These are phyloP conservation scores for Listrodromus nycthemerus DNA, from an alignment of 2,888 invertebrate species.

Conservation along the genomic window DNA sequence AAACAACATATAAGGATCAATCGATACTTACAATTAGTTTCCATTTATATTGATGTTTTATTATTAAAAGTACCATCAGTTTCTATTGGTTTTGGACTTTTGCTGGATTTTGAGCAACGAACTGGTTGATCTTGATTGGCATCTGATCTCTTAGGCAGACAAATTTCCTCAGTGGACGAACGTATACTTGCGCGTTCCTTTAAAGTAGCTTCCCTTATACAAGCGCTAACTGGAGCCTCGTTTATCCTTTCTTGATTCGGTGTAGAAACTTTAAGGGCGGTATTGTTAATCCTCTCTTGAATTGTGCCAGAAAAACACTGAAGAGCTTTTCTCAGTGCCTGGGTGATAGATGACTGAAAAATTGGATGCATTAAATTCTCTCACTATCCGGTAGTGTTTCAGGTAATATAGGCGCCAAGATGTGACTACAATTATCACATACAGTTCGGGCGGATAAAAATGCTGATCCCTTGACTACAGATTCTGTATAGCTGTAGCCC, in stretches of 20 bases:
- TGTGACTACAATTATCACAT: background rate
- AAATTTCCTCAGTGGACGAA: background rate
- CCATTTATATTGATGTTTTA: background rate
- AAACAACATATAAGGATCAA: background rate
- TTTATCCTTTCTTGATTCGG: slow-evolving; percentile 7
- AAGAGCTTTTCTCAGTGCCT: slow-evolving; percentile 72
- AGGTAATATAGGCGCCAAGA: background rate
- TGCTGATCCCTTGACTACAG: slow-evolving; percentile 70
- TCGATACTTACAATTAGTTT: background rate
- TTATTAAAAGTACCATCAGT: slow-evolving; percentile 35
- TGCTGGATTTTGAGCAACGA: slow-evolving; percentile 25
- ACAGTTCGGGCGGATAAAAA: slow-evolving; percentile 73
- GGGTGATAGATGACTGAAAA: slow-evolving; percentile 71
- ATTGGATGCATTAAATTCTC: background rate
- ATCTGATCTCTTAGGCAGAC: background rate
- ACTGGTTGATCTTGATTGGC: background rate
- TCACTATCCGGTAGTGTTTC: background rate
- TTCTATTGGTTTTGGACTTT: slow-evolving; percentile 46
- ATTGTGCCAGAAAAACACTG: slow-evolving; percentile 71
- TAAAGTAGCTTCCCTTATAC: background rate
- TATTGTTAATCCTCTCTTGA: slow-evolving; percentile 57
- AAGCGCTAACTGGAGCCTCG: background rate
- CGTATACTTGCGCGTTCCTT: background rate
- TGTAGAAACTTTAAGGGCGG: background rate
- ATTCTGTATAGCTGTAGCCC: slow-evolving; percentile 72